Evolutionary conservation across 2,797 vertebrate species (phyloP).

Genomic region (Sebastes vulpes): DNA sequence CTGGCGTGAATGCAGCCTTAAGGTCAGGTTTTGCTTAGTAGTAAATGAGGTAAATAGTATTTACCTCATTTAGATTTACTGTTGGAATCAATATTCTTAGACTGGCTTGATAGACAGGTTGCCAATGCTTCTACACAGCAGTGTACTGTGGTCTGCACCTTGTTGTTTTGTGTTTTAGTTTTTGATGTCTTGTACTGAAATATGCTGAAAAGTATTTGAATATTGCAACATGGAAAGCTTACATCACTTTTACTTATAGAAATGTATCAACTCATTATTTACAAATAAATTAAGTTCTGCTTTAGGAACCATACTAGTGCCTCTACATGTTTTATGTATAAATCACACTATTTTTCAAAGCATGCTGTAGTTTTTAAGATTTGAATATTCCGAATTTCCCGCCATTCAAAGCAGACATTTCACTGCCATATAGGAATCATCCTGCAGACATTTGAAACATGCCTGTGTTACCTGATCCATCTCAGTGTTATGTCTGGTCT

Average conservation of each 20-base stretch:
- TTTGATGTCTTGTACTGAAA: not conserved
- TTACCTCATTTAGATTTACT: not conserved
- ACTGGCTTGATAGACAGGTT: not conserved
- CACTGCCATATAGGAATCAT: not conserved
- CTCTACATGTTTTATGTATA: not conserved
- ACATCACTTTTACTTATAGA: not conserved
- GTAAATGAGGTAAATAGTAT: not conserved
- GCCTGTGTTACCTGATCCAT: not conserved
- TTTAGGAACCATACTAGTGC: not conserved
- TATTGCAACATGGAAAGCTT: not conserved
- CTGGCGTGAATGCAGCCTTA: not conserved
- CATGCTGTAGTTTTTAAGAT: not conserved
- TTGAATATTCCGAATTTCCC: not conserved
- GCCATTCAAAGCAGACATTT: not conserved
- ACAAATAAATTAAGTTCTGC: too few species aligned
- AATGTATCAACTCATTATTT: too few species aligned
- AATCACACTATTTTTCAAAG: not conserved
- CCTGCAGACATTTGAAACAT: not conserved
- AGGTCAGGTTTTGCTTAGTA: not conserved
- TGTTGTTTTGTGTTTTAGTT: not conserved
- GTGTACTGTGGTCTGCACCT: not conserved
- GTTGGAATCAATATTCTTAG: not conserved
- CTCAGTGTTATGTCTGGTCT: not conserved
- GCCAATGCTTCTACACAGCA: not conserved
- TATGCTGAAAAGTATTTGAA: not conserved